Evolutionary conservation across 2,888 invertebrate genomes (phyloP), one percentile per base, ranked within the genome.

Genomic region (Cataglyphis livida): DNA sequence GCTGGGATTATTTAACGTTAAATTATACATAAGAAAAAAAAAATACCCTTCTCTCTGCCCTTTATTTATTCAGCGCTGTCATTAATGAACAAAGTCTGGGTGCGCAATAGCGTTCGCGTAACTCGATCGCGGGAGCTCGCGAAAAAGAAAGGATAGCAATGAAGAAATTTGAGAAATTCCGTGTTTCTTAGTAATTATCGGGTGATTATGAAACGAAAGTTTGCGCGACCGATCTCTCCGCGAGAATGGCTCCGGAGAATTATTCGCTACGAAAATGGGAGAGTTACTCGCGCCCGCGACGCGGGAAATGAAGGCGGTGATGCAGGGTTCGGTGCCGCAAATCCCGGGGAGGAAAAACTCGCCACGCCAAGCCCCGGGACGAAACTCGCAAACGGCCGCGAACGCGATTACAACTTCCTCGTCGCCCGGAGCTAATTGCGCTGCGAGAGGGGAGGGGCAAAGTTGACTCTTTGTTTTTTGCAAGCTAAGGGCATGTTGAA

Each of bases 381-480:
- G 32, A 65, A 78, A 78, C 59, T 78, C 57, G 59, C 78, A 70
- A 71, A 71, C 78, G 71, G 71, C 25, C 76, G 71, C 25, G 78
- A 79, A 79, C 70, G 70, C 81, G 79, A 79, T 83, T 83, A 79
- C 57, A 83, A 79, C 79, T 83, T 79, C 62, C 70, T 71, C 48
- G 35, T 61, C 78, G 70, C 74, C 64, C 74, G 64, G 41, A 78
- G 61, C 81, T 79, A 83, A 83, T 83, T 83, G 78, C 59, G 41
- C 82, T 38, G 61, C 78, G 44, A 64, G 18, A 57, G 21, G 15
- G 32, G 70, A 12, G 41, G 59, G 48, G 41, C 68, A 15, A 64
- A 74, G 62, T 81, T 75, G 76, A 41, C 54, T 59, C 76, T 61
- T 79, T 79, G 59, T 71, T 28, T 28, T 79, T 79, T 61, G 71